These are phyloP conservation scores for Drosophila mojavensis DNA, from an alignment of 1,140 invertebrate genomes.

Conservation along the genomic window DNA sequence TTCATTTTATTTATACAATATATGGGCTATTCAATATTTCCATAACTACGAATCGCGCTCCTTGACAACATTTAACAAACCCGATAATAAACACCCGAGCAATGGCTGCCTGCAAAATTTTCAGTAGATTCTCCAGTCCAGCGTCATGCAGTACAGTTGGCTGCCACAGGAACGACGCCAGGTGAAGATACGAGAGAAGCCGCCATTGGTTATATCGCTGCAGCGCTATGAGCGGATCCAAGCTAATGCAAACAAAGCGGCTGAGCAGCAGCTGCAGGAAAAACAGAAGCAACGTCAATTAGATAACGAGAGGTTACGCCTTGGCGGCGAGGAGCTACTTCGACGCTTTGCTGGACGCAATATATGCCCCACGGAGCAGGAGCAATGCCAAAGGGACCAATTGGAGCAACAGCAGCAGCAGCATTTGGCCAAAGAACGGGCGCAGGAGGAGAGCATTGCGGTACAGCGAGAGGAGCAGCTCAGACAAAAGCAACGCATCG, in stretches of 20 bases:
- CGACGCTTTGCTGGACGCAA: conserved; percentile 50
- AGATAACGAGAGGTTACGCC: conserved; percentile 48
- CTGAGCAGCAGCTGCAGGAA: conserved; percentile 38
- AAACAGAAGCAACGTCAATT: conserved; percentile 32
- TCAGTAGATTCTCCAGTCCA: neutral
- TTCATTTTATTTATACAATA: too few species aligned
- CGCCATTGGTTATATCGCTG: conserved; percentile 57
- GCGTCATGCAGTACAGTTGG: conserved; percentile 67
- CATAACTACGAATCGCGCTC: neutral
- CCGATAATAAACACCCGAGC: neutral
- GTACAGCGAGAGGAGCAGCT: conserved; percentile 42
- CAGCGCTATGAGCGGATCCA: conserved; percentile 49
- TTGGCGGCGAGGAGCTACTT: conserved; percentile 65
- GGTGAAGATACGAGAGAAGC: conserved; percentile 49
- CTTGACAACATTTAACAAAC: conserved; percentile 30
- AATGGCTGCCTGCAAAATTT: neutral
- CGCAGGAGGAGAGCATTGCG: conserved; percentile 38
- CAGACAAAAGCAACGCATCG: conserved; percentile 49
- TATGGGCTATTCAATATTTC: neutral
- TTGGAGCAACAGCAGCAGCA: conserved; percentile 22
- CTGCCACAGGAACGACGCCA: conserved; percentile 61
- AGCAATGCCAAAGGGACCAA: conserved; percentile 51
- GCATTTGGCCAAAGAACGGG: conserved; percentile 26
- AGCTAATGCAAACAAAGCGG: conserved; percentile 44
- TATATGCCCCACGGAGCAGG: conserved; percentile 46